Evolutionary conservation across 2,888 invertebrate genomes (phyloP), one percentile per base, ranked within the genome.

Genomic region (Rhodophaea formosa): DNA sequence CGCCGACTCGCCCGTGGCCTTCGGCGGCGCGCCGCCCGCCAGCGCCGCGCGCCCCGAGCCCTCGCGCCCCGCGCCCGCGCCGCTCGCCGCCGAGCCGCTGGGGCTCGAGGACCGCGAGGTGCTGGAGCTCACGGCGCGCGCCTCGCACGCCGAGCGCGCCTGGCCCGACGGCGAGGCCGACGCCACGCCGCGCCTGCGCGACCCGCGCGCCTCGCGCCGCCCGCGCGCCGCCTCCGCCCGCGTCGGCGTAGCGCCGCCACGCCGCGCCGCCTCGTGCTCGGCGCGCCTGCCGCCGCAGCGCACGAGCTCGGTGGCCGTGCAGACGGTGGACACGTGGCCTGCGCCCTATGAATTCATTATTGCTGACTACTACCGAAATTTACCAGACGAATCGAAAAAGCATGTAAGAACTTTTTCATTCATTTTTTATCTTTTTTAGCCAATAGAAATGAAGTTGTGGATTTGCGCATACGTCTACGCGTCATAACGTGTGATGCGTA

Each of bases 341-440:
- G 92, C 92, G 78, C 94, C 94, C 46, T 96, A 96, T 78, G 96
- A 96, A 77, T 94, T 95, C 77, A 85, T 96, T 56, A 92, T 97
- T 64, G 89, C 95, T n/a, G 95, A 94, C 64, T 93, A 95, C 66
- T 93, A 94, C 71, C 91, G 81, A 23, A 64, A 66, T 49, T 64
- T 76, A 15, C 79, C 88, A 63, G 81, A 87, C 69, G 83, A 82
- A 0, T 52, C 63, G 1, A 66, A 59, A 0, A 74, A 72, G 35
- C 75, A 75, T 72, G 86, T 84, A 30, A 63, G 66, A 6, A 1
- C 39, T 46, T 44, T 42, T 29, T 57, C n/a, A n/a, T n/a, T n/a
- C n/a, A n/a, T n/a, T n/a, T n/a, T n/a, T n/a, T n/a, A n/a, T n/a
- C n/a, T n/a, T n/a, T n/a, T n/a, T 23, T 23, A 23, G 23, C 23